Base-by-base conservation (phyloP, 2,888 invertebrate genomes). In the Drosophila algonquin region DNA sequence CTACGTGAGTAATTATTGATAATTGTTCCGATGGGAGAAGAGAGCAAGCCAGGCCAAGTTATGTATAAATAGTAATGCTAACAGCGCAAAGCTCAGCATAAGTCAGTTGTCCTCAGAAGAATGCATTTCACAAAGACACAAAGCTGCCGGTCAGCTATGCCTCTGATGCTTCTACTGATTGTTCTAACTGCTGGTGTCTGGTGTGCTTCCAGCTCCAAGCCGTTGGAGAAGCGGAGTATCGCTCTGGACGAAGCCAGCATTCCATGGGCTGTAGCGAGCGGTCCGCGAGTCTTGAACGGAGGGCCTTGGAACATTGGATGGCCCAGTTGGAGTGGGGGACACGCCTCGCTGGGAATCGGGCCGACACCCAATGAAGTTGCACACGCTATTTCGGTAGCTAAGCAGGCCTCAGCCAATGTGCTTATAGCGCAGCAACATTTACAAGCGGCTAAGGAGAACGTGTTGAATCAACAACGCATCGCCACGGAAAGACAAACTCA, bases 401-500 rank as follows among this genome's bases (percentile, higher is more conserved):
- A 96, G 81, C 95, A 96, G 73, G 96, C 96, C 0, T 95, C 95
- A 0, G 93, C 94, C 0, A 95, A 95, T 60, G 96, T 96, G 6
- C 93, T 94, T 84, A 93, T 94, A 14, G 96, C 96, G 0, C 96
- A 96, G 86, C 95, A 95, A 55, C 94, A 95, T 75, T 96, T 96
- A 27, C 94, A 95, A 40, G 94, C 94, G 0, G 96, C 95, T 4
- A 96, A 96, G 86, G 95, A 96, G 73, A 94, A 94, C 1, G 95
- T 96, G 0, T 90, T 95, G 7, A 93, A 95, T 79, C 96, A 96
- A 73, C 96, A 96, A 87, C 94, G 94, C 77, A 92, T 95, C 35
- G 96, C 96, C 45, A 94, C 94, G 77, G 95, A 95, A n/a, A 96
- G 95, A 88, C 96, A 96, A 88, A 94, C 95, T 0, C 94, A 95